Percentiles rank a stretch among this genome's conserved stretches.
phyloP scores from a whole-genome alignment of 2,888 invertebrate species.

The Meta bourneti region DNA sequence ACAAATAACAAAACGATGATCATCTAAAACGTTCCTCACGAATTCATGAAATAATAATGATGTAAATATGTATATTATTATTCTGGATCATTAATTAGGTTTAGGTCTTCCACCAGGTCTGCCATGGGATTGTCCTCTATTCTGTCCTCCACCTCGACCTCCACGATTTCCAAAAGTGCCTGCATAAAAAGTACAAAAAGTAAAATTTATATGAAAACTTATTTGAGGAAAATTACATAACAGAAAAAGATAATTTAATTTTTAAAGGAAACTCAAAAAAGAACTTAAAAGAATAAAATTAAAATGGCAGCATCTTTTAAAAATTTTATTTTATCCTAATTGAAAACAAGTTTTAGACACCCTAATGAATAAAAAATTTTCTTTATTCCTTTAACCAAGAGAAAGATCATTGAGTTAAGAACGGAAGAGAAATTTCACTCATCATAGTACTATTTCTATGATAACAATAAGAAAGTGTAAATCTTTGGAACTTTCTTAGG shows the following conservation, averaged over 20 bases:
- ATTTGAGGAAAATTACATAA: neutral
- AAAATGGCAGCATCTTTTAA: neutral
- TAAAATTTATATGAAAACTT: neutral
- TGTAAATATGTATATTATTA: neutral
- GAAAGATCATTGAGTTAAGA: too few species aligned
- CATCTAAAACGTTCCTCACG: neutral
- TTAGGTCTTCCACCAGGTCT: conserved; percentile 64
- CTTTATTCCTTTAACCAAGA: too few species aligned
- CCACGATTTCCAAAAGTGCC: conserved; percentile 72
- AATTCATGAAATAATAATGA: conserved; percentile 32
- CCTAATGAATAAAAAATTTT: too few species aligned
- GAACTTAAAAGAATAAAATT: neutral
- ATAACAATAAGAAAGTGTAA: too few species aligned
- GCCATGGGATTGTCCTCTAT: conserved; percentile 44
- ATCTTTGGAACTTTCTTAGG: too few species aligned
- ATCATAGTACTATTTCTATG: too few species aligned
- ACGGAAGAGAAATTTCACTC: too few species aligned
- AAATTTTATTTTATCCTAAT: neutral
- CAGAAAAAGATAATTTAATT: neutral
- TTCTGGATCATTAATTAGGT: conserved; percentile 43
- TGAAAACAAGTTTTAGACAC: neutral
- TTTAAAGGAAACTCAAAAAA: neutral
- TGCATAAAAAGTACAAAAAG: neutral
- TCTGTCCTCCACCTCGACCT: conserved; percentile 57
- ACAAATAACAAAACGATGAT: conserved; percentile 11